Evolutionary conservation across 2,888 invertebrate genomes (phyloP).

Genomic region (Cerceris rybyensis): DNA sequence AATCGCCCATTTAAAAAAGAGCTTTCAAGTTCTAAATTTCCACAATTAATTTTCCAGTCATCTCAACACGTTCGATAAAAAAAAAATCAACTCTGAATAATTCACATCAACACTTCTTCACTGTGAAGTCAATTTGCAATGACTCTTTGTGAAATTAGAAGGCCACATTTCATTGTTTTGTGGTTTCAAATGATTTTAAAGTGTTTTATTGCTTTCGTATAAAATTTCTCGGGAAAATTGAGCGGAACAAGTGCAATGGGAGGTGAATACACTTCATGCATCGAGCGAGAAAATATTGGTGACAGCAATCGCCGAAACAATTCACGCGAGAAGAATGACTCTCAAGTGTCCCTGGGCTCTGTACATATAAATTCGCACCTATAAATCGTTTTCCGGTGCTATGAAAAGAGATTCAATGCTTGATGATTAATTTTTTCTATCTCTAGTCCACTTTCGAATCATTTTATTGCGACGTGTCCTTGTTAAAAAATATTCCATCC

Average conservation of each 20-base stretch:
- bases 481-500: background rate
- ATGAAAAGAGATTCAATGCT: constrained; percentile 36
- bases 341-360: constrained; percentile 41
- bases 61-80: too few species aligned
- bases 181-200: background rate
- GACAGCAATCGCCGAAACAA: constrained; percentile 60
- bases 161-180: too few species aligned
- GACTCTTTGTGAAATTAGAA: too few species aligned
- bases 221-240: constrained; percentile 37
- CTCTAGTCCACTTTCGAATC: constrained; percentile 9
- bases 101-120: too few species aligned
- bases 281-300: constrained; percentile 48
- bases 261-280: constrained; percentile 12
- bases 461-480: constrained; percentile 17
- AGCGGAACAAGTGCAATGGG: constrained; percentile 17
- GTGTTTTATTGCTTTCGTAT: constrained; percentile 45
- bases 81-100: too few species aligned
- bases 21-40: too few species aligned
- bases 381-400: constrained; percentile 41
- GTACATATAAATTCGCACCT: constrained; percentile 38
- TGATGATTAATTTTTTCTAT: constrained; percentile 31
- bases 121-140: too few species aligned
- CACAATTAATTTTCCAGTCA: too few species aligned
- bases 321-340: constrained; percentile 54
- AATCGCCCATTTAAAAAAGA: too few species aligned